Conservation (phyloP, 2,888 invertebrate species). For the Scaptomyza parva region DNA sequence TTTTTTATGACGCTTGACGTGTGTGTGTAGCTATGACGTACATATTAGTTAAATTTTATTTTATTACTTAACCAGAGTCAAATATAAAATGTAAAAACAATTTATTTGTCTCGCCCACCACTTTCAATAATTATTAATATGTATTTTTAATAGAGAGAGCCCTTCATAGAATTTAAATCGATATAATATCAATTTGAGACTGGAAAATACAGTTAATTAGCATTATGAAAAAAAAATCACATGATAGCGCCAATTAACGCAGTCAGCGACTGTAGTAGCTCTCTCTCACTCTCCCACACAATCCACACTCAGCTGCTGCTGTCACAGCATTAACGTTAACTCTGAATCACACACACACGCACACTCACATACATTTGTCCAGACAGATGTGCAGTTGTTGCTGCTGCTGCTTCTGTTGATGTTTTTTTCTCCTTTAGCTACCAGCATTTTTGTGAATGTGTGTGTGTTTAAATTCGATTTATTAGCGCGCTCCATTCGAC, state of each 20-base stretch:
- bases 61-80: constrained; percentile 22
- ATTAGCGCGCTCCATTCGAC: constrained; percentile 41
- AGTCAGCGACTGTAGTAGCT: constrained; percentile 45
- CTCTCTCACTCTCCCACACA: constrained; percentile 21
- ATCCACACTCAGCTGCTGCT: constrained; percentile 4
- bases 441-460: constrained; percentile 30
- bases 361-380: background rate
- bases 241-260: constrained; percentile 62
- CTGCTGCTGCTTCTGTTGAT: no score
- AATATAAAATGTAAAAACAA: background rate
- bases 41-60: background rate
- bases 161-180: constrained; percentile 27
- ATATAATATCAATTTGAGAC: constrained; percentile 28
- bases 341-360: constrained; percentile 25
- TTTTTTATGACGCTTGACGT: constrained; percentile 29
- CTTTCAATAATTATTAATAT: background rate
- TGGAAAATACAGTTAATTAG: constrained; percentile 59
- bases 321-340: constrained; percentile 43
- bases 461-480: constrained; percentile 67
- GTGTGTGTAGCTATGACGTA: constrained; percentile 31
- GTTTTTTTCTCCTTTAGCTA: constrained; percentile 9
- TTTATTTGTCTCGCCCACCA: constrained; percentile 4
- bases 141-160: constrained; percentile 22
- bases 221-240: constrained; percentile 58
- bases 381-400: constrained; percentile 30